Evolutionary conservation across 2,797 vertebrate genomes (phyloP), one percentile per base, ranked within the genome.

Genomic region (Parauchenoglanis ngamensis): DNA sequence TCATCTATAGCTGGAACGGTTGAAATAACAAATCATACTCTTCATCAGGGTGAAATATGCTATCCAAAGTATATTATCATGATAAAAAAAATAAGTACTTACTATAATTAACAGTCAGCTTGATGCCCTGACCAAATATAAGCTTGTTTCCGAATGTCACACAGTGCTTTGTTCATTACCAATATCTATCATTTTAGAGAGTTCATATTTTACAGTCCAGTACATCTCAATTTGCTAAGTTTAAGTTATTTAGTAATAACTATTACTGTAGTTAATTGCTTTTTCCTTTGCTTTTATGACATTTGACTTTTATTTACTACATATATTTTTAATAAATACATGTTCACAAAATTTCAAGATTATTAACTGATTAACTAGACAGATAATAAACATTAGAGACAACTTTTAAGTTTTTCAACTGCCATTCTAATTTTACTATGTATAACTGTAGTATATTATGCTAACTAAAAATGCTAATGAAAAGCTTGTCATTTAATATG

Each of bases 101-200:
- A 87, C 84, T 86, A 59, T 52, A 49, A 68, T 78, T 2, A 8
- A 89, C 82, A 21, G 56, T 85, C 54, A 89, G 57, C 31, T 85
- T 88, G 31, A 75, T 88, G 7, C 83, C 87, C 25, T 85, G 65
- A 79, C 56, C 86, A n/a, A 87, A 87, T 31, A 87, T 85, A n/a
- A 90, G 10, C 44, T 89, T 90, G 31, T 85, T 35, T 46, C 63
- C 78, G 23, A 52, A 46, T 52, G 72, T 90, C 89, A 89, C 89
- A 90, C 87, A 82, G 7, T 52, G 70, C 0, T 63, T 23, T 7
- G 67, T 28, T 86, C 15, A 61, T 63, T 84, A 73, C 40, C 44
- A 79, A 85, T 49, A 75, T 75, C 44, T 7, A 49, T 13, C 5
- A 15, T 75, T 49, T n/a, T n/a, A 75, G 46, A 75, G 25, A 49